Evolutionary conservation across 2,888 invertebrate genomes (phyloP).

Genomic region (Limenitis camilla): DNA sequence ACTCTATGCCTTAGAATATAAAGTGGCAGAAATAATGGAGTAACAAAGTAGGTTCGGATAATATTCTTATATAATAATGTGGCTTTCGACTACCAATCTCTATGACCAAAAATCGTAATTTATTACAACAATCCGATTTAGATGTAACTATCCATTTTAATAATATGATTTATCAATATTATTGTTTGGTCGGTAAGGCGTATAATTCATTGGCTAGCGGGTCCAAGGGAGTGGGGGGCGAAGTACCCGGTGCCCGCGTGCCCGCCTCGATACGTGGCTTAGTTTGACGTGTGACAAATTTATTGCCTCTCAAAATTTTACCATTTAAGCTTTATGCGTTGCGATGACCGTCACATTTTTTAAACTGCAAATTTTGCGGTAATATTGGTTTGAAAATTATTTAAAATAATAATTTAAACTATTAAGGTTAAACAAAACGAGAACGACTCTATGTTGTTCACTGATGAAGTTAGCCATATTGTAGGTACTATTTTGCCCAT

Average conservation of each 20-base stretch:
- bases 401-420: too few species aligned
- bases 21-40: too few species aligned
- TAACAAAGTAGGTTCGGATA: neutral
- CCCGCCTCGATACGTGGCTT: slow-evolving; percentile 67
- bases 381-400: too few species aligned
- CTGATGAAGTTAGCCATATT: too few species aligned
- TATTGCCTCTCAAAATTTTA: slow-evolving; percentile 67
- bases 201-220: neutral
- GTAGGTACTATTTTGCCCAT: too few species aligned
- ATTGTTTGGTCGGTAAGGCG: slow-evolving; percentile 33
- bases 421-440: too few species aligned
- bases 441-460: too few species aligned
- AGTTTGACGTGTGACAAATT: slow-evolving; percentile 70
- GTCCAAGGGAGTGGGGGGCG: too few species aligned
- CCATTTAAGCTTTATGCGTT: slow-evolving; percentile 34
- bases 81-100: neutral
- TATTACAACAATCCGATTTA: slow-evolving; percentile 24
- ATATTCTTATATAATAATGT: neutral
- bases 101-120: slow-evolving; percentile 12
- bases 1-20: too few species aligned
- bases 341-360: slow-evolving; percentile 1
- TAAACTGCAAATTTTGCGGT: too few species aligned
- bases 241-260: slow-evolving; percentile 36
- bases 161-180: slow-evolving; percentile 34
- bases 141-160: slow-evolving; percentile 24